Evolutionary conservation across 2,113 vertebrate species (phyloP), one percentile per base, ranked within the genome.

Genomic region (Cephalopholis sonnerati): DNA sequence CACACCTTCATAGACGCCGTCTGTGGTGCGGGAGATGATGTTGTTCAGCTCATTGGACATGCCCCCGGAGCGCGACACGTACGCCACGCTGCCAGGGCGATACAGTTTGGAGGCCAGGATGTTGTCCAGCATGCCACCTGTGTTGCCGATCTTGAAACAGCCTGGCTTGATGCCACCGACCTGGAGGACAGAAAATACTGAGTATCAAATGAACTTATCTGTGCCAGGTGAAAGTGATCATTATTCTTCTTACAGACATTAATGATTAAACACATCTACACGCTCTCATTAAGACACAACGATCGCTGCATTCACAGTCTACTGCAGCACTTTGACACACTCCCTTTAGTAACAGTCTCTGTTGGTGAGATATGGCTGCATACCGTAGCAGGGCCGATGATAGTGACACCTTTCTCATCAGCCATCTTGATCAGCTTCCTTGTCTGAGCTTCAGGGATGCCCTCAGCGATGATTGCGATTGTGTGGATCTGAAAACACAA

Each of bases 11-110:
- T 95, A 99, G 74, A 99, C 98, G 0, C 98, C 98, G 0, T 99
- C 98, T 0, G 98, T 99, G 58, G 97, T 97, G 72, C 97, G 90
- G 15, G 98, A 99, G 85, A 99, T 97, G 69, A 99, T 99, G 88
- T 99, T 99, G 95, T 99, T 99, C 82, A 99, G 96, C 89, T 99
- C 98, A 0, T 99, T 99, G 87, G 98, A 99, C 98, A 99, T 99
- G 8, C 98, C 98, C 11, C 98, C 98, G 0, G 98, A 99, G 3
- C 98, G 97, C 0, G 98, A 99, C 29, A 99, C 98, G 0, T 99
- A 99, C 0, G 98, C 98, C 87, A 99, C 98, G 0, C 98, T 99
- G 86, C 98, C 98, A 0, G 98, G 98, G 0, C 98, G 97, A 89
- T 99, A 99, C 12, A 99, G 95, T 86, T 99, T 99, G 0, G 98